Evolutionary conservation across 2,797 vertebrate species (phyloP).

Genomic region (Anisognathus igniventris): DNA sequence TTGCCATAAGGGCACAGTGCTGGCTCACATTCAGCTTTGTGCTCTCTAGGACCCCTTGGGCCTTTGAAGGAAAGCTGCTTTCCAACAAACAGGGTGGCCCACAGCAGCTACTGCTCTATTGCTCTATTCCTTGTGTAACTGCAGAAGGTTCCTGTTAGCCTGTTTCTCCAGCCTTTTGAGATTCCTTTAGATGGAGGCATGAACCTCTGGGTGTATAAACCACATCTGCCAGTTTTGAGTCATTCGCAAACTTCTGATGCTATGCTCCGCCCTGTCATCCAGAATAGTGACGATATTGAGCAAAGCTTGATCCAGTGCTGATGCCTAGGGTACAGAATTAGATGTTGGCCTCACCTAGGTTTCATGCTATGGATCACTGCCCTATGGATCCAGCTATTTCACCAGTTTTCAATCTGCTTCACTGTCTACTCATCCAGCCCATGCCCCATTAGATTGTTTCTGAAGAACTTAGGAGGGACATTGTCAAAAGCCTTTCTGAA

Average conservation of each 20-base stretch:
- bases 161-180: not conserved
- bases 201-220: not conserved
- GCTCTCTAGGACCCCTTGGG: accelerated
- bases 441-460: not conserved
- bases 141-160: not conserved
- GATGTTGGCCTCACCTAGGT: not conserved
- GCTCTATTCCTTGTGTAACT: not conserved
- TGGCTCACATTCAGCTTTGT: not conserved
- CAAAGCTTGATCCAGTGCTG: not conserved
- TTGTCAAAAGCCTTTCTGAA: not conserved
- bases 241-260: not conserved
- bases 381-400: not conserved
- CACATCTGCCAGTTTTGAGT: not conserved
- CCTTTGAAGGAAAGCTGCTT: not conserved
- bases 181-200: not conserved
- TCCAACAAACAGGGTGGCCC: not conserved
- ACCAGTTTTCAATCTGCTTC: not conserved
- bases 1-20: not conserved
- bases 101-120: not conserved
- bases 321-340: too few relatives aligned
- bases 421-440: not conserved
- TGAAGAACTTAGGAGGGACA: not conserved
- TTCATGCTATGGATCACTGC: not conserved
- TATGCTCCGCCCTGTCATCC: accelerated
- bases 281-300: not conserved